A percentile compares a stretch with the other conserved stretches of the same genome.
phyloP scores from a whole-genome alignment of 2,113 vertebrate species.

The Pterocles orientalis region DNA sequence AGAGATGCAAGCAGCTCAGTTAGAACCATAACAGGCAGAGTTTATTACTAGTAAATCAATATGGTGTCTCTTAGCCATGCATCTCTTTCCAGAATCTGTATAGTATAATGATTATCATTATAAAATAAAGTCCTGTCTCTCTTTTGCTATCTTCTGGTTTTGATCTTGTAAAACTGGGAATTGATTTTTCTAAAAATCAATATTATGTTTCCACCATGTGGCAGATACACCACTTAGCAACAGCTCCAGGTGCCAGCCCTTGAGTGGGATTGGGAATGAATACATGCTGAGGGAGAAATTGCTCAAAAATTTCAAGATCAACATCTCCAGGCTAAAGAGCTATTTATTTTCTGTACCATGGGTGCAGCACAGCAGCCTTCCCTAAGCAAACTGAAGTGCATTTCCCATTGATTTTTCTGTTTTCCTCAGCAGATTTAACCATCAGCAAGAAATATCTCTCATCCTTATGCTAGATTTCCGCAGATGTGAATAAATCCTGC shows the following conservation, averaged over 20 bases:
- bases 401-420: constrained; percentile 51
- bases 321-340: constrained; percentile 53
- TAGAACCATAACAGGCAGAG: constrained; percentile 41
- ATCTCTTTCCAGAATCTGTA: constrained; percentile 60
- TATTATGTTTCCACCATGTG: constrained; percentile 57
- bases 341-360: constrained; percentile 50
- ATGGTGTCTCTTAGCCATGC: constrained; percentile 24
- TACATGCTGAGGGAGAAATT: constrained; percentile 47
- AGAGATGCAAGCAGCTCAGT: constrained; percentile 49
- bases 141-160: constrained; percentile 54
- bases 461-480: constrained; percentile 30
- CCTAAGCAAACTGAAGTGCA: constrained; percentile 21
- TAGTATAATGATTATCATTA: constrained; percentile 56
- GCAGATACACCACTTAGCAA: constrained; percentile 49
- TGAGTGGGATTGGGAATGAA: constrained; percentile 37
- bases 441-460: constrained; percentile 11
- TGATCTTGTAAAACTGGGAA: constrained; percentile 65
- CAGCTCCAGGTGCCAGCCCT: constrained; percentile 22
- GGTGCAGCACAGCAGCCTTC: constrained; percentile 39
- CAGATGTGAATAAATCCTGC: constrained; percentile 30
- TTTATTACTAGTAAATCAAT: constrained; percentile 72
- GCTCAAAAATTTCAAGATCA: constrained; percentile 60
- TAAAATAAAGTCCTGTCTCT: constrained; percentile 64
- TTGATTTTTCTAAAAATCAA: constrained; percentile 67
- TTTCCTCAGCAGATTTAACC: constrained; percentile 52